Evolutionary conservation across 2,888 invertebrate species (phyloP).

Genomic region (Meteorus colon): DNA sequence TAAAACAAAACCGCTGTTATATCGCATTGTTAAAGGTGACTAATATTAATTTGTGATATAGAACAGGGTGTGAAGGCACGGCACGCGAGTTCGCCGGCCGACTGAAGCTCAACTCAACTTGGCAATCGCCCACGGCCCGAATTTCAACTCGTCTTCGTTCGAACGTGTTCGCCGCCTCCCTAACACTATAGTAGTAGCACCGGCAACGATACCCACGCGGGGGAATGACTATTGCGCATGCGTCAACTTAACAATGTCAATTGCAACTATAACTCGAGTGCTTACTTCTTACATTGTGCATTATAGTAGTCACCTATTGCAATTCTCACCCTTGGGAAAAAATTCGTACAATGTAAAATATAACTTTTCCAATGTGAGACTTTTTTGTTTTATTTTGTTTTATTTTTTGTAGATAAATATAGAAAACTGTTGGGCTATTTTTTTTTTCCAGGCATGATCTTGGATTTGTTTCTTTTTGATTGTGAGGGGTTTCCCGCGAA

Average conservation of each 20-base stretch:
- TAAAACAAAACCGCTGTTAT: constrained; percentile 25
- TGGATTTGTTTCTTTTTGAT: background rate
- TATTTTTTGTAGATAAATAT: too few relatives aligned
- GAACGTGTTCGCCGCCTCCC: constrained; percentile 60
- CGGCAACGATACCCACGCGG: constrained; percentile 1
- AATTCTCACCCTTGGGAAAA: background rate
- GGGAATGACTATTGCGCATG: background rate
- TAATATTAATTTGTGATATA: constrained; percentile 28
- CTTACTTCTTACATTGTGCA: background rate
- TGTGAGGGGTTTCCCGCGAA: too few relatives aligned
- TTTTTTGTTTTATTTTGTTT: too few relatives aligned
- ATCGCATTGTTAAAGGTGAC: constrained; percentile 24
- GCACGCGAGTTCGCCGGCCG: constrained; percentile 73
- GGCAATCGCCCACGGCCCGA: constrained; percentile 56
- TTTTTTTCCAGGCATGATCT: too few relatives aligned
- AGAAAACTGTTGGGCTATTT: background rate
- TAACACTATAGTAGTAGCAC: constrained; percentile 20
- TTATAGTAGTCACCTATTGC: background rate
- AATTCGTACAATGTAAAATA: background rate
- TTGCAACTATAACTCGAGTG: too few relatives aligned
- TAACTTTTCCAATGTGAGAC: too few relatives aligned
- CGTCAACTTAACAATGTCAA: constrained; percentile 1
- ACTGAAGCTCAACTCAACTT: constrained; percentile 69
- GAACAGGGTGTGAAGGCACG: constrained; percentile 62
- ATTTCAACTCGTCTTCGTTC: constrained; percentile 59